Conservation (phyloP, 2,113 vertebrate genomes). For the Prochilodus magdalenae region DNA sequence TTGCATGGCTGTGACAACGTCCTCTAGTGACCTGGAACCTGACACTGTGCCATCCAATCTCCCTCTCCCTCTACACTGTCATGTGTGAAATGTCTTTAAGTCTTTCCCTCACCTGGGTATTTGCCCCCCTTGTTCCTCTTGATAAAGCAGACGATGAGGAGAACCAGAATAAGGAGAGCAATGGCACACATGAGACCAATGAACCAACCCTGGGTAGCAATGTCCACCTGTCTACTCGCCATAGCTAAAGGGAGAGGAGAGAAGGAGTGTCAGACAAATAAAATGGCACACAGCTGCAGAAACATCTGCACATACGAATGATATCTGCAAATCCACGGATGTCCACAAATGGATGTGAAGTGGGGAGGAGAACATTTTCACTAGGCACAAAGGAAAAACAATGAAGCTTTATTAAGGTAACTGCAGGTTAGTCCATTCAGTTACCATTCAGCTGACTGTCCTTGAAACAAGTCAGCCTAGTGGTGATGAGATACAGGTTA, state of each 20-base stretch:
- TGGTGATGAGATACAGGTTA: neutral
- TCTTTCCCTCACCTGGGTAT: constrained; percentile 89
- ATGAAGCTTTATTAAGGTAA: neutral
- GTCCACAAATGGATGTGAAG: constrained; percentile 8
- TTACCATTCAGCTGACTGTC: neutral
- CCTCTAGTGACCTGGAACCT: no score
- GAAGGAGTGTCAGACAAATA: constrained; percentile 56
- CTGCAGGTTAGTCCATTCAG: neutral
- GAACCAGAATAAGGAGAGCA: constrained; percentile 95
- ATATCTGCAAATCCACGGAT: constrained; percentile 14
- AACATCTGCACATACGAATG: neutral
- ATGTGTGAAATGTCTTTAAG: neutral
- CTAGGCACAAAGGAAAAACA: neutral
- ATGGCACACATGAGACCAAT: constrained; percentile 99
- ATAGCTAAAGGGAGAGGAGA: constrained; percentile 79
- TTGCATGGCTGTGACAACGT: no score
- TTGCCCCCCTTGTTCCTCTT: constrained; percentile 98
- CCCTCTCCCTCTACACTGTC: no score
- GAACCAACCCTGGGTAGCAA: constrained; percentile 99
- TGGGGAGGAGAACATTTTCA: neutral
- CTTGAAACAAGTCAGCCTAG: neutral
- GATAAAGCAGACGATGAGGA: constrained; percentile 98
- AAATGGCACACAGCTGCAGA: neutral
- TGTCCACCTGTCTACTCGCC: constrained; percentile 94
- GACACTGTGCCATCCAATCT: no score